These are phyloP conservation scores for Hirtodrosophila alboralis DNA, from an alignment of 2,888 invertebrate genomes.

Conservation along the genomic window DNA sequence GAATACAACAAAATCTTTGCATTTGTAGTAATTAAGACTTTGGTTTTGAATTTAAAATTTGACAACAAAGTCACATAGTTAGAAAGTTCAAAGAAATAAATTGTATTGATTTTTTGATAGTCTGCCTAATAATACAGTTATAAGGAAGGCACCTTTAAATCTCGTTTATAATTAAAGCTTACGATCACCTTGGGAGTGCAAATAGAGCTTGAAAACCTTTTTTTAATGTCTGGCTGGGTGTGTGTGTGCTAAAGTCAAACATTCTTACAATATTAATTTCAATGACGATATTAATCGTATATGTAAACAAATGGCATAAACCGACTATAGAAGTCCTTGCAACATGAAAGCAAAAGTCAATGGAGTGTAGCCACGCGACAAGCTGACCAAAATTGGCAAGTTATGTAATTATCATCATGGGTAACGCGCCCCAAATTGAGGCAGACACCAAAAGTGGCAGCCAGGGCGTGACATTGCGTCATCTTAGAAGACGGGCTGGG, in stretches of 20 bases:
- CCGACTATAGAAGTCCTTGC: constrained; percentile 10
- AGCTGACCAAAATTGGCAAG: constrained; percentile 53
- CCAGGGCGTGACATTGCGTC: constrained; percentile 62
- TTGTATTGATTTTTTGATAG: too few species aligned
- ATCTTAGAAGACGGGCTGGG: constrained; percentile 21
- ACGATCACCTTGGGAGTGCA: constrained; percentile 31
- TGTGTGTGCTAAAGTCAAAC: constrained; percentile 5
- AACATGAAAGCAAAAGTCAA: constrained; percentile 36
- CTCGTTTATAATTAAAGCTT: constrained; percentile 19
- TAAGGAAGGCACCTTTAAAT: constrained; percentile 18
- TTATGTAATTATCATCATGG: constrained; percentile 64
- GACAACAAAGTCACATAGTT: too few species aligned
- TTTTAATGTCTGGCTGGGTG: constrained; percentile 29
- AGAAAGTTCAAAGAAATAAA: too few species aligned
- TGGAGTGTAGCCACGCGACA: constrained; percentile 71
- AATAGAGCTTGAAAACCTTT: constrained; percentile 40
- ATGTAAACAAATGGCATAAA: background rate
- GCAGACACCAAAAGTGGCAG: constrained; percentile 53
- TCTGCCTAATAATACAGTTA: too few species aligned
- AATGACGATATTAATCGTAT: background rate
- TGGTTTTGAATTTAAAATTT: too few species aligned
- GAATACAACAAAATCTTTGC: too few species aligned
- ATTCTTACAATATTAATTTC: constrained; percentile 22
- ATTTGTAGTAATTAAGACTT: too few species aligned
- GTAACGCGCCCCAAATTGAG: constrained; percentile 59